Evolutionary conservation across 2,797 vertebrate species (phyloP).

Genomic region (Knipowitschia caucasica): DNA sequence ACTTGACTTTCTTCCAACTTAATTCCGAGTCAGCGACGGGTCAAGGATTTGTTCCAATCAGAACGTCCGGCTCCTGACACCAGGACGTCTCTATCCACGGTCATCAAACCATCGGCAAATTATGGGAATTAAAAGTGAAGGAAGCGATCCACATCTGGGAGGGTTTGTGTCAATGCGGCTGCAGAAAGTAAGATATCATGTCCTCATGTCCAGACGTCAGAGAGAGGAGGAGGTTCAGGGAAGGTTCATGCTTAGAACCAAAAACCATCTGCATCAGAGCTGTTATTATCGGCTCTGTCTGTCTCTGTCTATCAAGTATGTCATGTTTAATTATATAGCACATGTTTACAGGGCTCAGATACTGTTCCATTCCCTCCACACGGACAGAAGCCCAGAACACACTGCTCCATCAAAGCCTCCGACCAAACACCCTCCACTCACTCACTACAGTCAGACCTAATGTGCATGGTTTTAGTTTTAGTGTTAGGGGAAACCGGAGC

Average conservation of each 20-base stretch:
- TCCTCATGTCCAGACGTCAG: slow-evolving; percentile 91
- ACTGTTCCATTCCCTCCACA: no score
- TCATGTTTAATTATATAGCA: slow-evolving; percentile 4
- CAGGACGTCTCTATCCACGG: slow-evolving; percentile 80
- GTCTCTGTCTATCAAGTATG: slow-evolving; percentile 31
- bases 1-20: slow-evolving; percentile 59
- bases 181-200: slow-evolving; percentile 99
- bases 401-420: no score
- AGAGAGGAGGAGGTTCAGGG: slow-evolving; percentile 90
- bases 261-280: slow-evolving; percentile 74
- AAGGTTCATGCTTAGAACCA: slow-evolving; percentile 90
- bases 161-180: slow-evolving; percentile 92
- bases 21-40: slow-evolving; percentile 69
- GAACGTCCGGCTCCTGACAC: slow-evolving; percentile 65
- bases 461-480: no score
- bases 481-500: no score
- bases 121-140: slow-evolving; percentile 86
- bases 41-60: slow-evolving; percentile 73
- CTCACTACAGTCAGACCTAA: no score
- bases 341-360: no score
- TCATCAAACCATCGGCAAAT: slow-evolving; percentile 82
- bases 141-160: slow-evolving; percentile 82
- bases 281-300: slow-evolving; percentile 37
- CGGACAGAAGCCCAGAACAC: no score
- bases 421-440: no score